Percentiles rank a stretch among this genome's conserved stretches.
Evolutionary conservation across 2,797 vertebrate species (phyloP).

Genomic region (Lacerta bilineata): DNA sequence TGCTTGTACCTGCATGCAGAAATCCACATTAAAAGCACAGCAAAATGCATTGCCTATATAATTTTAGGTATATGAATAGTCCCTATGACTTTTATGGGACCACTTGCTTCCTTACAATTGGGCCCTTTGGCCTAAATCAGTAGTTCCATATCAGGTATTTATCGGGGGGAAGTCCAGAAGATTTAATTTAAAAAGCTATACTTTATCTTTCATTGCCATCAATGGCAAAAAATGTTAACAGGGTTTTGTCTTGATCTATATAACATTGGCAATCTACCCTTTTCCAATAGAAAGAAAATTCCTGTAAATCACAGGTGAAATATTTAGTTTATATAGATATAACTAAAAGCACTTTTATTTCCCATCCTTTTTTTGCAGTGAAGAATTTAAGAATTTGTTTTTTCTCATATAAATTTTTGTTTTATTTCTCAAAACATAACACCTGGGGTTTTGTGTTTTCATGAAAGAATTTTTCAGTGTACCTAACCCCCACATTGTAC

Average conservation of each 20-base stretch:
- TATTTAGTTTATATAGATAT: not conserved
- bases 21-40: not conserved
- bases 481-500: not conserved
- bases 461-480: not conserved
- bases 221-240: not conserved
- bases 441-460: conserved; percentile 8
- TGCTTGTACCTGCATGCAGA: conserved; percentile 5
- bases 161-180: not conserved
- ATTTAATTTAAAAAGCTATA: conserved; percentile 6
- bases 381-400: not conserved
- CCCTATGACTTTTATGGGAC: not conserved
- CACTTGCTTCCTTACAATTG: not conserved
- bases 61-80: not conserved
- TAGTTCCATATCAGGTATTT: conserved; percentile 19
- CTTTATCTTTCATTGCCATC: not conserved
- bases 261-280: not conserved
- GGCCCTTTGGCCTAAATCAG: not conserved
- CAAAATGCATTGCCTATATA: not conserved
- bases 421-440: not conserved
- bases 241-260: not conserved
- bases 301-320: not conserved
- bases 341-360: not conserved
- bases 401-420: not conserved
- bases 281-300: not conserved
- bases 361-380: not conserved